phyloP scores from a whole-genome alignment of 1,140 invertebrate species.

The Batillaria attramentaria region DNA sequence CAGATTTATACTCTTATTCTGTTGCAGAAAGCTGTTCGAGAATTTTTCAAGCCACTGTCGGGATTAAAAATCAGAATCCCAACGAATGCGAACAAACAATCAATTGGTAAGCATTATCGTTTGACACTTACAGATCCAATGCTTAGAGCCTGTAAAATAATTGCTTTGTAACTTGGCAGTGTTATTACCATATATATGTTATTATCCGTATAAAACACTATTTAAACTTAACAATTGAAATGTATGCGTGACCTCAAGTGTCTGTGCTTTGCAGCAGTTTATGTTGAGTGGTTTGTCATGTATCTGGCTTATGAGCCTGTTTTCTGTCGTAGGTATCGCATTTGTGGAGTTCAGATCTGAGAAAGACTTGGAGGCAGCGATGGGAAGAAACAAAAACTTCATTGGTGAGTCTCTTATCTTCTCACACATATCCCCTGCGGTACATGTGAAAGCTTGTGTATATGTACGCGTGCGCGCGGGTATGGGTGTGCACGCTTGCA shows the following conservation, averaged over 20 bases:
- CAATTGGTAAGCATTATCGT: slow-evolving; percentile 53
- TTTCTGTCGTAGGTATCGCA: slow-evolving; percentile 70
- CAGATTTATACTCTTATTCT: not conserved
- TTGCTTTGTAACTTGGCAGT: no score
- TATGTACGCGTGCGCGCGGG: not conserved
- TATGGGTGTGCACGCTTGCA: no score
- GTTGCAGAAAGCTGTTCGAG: slow-evolving; percentile 83
- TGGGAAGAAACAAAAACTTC: slow-evolving; percentile 90
- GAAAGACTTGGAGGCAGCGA: slow-evolving; percentile 84
- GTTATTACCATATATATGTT: no score
- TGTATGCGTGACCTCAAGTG: no score
- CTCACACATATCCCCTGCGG: no score
- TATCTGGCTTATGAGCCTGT: no score
- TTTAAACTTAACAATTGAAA: no score
- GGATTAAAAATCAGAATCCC: slow-evolving; percentile 86
- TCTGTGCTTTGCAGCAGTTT: no score
- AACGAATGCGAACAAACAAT: slow-evolving; percentile 72
- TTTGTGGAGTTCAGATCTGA: slow-evolving; percentile 92
- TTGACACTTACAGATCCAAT: not conserved
- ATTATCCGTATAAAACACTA: no score
- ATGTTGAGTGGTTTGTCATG: no score
- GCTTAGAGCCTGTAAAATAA: not conserved
- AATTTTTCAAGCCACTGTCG: slow-evolving; percentile 87
- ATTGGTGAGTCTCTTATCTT: slow-evolving; percentile 64
- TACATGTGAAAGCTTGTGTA: not conserved